Evolutionary conservation across 2,888 invertebrate genomes (phyloP).

Genomic region (Acholoe squamosa): DNA sequence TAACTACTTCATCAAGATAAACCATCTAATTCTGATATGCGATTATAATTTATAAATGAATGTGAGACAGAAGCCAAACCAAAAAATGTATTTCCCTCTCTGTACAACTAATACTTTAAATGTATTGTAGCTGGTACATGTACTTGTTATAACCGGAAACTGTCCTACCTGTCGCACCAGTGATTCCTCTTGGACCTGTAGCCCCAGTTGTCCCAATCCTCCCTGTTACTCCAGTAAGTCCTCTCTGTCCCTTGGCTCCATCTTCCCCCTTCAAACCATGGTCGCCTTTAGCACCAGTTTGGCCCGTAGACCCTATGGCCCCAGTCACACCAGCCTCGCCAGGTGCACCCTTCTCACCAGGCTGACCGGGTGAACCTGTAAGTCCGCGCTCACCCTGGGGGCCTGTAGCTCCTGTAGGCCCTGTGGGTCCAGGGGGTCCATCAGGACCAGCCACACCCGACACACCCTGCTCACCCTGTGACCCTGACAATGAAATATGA

Average conservation of each 20-base stretch:
- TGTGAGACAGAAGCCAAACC: too few species aligned
- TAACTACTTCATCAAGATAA: too few species aligned
- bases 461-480: neutral
- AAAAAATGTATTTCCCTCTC: too few species aligned
- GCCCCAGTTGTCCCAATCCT: neutral
- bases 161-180: slow-evolving; percentile 23
- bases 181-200: neutral
- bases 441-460: slow-evolving; percentile 3
- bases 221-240: slow-evolving; percentile 24
- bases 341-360: too few species aligned
- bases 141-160: too few species aligned
- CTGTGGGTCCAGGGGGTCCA: neutral
- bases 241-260: slow-evolving; percentile 5
- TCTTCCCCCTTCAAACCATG: neutral
- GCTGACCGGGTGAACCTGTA: too few species aligned
- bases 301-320: neutral
- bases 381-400: too few species aligned
- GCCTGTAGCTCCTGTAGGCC: too few species aligned
- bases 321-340: neutral
- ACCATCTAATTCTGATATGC: too few species aligned
- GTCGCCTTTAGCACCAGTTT: neutral
- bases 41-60: too few species aligned
- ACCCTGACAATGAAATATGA: neutral
- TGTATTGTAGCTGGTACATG: too few species aligned
- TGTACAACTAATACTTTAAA: too few species aligned